Base-by-base conservation (phyloP, 2,888 invertebrate genomes). In the Melanophora roralis region DNA sequence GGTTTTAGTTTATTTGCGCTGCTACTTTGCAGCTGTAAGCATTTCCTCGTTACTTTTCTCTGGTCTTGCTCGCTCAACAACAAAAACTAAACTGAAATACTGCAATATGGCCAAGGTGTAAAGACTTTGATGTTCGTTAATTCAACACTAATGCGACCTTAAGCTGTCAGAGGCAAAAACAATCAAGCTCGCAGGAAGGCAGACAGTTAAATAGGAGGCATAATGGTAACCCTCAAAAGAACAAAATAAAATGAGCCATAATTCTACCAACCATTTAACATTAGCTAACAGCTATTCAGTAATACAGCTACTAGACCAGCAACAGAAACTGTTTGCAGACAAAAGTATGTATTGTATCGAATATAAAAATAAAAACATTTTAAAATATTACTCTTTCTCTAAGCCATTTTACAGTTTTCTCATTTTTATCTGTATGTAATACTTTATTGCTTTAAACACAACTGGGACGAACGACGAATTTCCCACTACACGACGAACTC, bases 171-270 rank as follows among this genome's bases (percentile, higher is more conserved):
- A 57, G 60, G 34, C 23, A 49, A 49, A 49, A 19, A 40, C 27
- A 27, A 27, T 32, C 32, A 36, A 16, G 5, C 49, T 49, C 36
- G 38, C 40, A 64, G 12, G 51, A 45, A 57, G 51, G 1, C 55
- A 65, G 64, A 8, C 19, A 67, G 21, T 23, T 64, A 49, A 60
- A 53, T 65, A 72, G 60, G 51, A 80, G 27, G 19, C 16, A 57
- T 51, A 74, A 67, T 80, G 79, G 75, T 57, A 75, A 76, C 79
- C 71, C 79, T 80, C 71, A 67, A 67, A 59, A 32, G 45, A 55
- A 76, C 45, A 21, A 78, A 77, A 65, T 45, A 43, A 59, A 60
- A 53, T 71, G 43, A 67, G 34, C 53, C 19, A 53, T 27, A 5
- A 27, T 47, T 73, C 59, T 21, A 60, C 34, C 73, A 49, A 47